A percentile compares a stretch with the other conserved stretches of the same genome.
Evolutionary conservation across 2,113 vertebrate species (phyloP).

Genomic region (Zapus hudsonius): DNA sequence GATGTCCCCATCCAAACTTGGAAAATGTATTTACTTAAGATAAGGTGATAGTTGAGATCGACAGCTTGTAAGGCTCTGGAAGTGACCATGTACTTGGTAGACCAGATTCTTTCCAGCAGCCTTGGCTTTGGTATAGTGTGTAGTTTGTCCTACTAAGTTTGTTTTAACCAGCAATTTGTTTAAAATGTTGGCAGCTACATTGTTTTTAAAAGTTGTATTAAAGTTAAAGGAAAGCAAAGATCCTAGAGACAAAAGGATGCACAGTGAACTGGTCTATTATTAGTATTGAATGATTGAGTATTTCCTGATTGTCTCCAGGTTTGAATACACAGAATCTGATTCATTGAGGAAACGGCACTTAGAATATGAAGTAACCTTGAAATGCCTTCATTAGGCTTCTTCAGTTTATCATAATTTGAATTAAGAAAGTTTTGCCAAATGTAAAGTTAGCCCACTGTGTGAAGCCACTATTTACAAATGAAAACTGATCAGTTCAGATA

Average conservation of each 20-base stretch:
- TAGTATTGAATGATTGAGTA: not conserved
- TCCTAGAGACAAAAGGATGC: not conserved
- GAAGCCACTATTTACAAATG: slow-evolving; percentile 36
- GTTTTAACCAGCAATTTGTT: slow-evolving; percentile 24
- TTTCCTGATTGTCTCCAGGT: not conserved
- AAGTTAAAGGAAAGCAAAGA: slow-evolving; percentile 16
- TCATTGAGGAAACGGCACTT: slow-evolving; percentile 44
- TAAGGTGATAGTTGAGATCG: not conserved
- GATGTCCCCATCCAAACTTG: not conserved
- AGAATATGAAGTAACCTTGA: slow-evolving; percentile 44
- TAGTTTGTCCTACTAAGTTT: slow-evolving; percentile 13
- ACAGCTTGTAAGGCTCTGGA: not conserved
- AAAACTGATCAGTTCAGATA: slow-evolving; percentile 15
- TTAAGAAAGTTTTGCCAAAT: slow-evolving; percentile 21
- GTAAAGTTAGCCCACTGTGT: not conserved
- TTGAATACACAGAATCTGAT: slow-evolving; percentile 19
- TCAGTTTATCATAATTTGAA: slow-evolving; percentile 33
- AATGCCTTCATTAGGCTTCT: not conserved
- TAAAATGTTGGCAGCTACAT: not conserved
- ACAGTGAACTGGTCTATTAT: not conserved
- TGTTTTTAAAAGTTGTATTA: not conserved
- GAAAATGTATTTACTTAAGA: slow-evolving; percentile 1
- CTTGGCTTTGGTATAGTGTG: slow-evolving; percentile 31
- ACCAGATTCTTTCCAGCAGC: not conserved
- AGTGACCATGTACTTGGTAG: not conserved